Evolutionary conservation across 2,888 invertebrate genomes (phyloP), one percentile per base, ranked within the genome.

Genomic region (Microplitis deprimator): DNA sequence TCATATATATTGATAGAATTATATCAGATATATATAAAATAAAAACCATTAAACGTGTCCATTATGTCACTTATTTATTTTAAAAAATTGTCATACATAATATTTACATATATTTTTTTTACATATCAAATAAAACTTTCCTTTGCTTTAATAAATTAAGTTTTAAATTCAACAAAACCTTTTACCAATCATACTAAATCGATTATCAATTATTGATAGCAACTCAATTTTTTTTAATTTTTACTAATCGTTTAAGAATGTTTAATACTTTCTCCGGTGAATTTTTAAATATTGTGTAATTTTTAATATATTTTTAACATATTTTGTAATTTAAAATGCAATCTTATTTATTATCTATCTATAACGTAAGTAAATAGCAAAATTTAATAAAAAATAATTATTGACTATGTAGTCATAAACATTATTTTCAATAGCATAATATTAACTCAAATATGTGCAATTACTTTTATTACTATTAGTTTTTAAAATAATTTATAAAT

Each of bases 401-500:
- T 60, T 69, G 38, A 20, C 16, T 69, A 8, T 8, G 29, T 71
- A 59, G 2, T 5, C 50, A 50, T 50, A 50, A 50, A 50, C 50
- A 50, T 50, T 61, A 67, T 60, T 59, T 59, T 74, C 40, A 59
- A 74, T 74, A 38, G 10, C 29, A 68, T 73, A 67, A 20, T 13
- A 72, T 72, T 72, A 72, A 61, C n/a, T 61, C 16, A 39, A 72
- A 61, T 16, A 39, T 62, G 71, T 38, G 38, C 3, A 61, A 72
- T 62, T 40, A 64, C 38, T 60, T 41, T 76, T 13, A 60, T 10
- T 59, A 8, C 67, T 76, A 41, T 29, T 61, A 40, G 68, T 72
- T 76, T 76, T 76, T 67, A 41, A 61, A 70, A 70, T 65, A 75
- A 75, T 70, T 50, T 13, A 50, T 50, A 50, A 50, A 50, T 50